Conservation (phyloP, 2,797 vertebrate species). For the Lepilemur ruficaudatus region DNA sequence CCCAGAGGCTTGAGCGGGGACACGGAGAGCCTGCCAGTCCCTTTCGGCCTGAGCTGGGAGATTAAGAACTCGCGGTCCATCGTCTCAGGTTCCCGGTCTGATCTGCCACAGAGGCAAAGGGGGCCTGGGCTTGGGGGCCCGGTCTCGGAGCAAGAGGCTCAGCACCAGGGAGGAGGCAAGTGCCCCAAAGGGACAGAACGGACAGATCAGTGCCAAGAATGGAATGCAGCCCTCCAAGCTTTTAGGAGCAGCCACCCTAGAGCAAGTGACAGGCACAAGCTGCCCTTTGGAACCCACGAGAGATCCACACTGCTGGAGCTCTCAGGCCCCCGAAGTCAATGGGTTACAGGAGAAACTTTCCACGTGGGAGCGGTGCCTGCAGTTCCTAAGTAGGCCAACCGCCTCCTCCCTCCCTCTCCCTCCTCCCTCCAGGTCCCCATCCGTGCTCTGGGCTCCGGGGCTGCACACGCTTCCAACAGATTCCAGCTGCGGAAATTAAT, state of each 20-base stretch:
- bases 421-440: neutral
- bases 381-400: conserved; percentile 49
- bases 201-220: neutral
- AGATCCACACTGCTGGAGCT: neutral
- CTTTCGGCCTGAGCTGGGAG: conserved; percentile 15
- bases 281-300: neutral
- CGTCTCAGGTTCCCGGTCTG: neutral
- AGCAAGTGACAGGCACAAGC: neutral
- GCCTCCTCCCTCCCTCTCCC: too few relatives aligned
- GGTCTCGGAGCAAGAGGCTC: neutral
- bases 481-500: conserved; percentile 71
- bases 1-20: neutral
- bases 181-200: neutral
- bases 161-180: neutral
- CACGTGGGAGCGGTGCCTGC: neutral
- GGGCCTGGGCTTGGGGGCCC: neutral
- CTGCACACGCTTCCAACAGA: conserved; percentile 56
- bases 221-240: neutral
- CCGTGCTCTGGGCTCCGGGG: conserved; percentile 44
- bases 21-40: neutral
- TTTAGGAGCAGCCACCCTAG: neutral
- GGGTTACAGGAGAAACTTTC: conserved; percentile 31
- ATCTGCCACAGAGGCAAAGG: neutral
- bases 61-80: neutral
- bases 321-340: conserved; percentile 31